Evolutionary conservation across 2,797 vertebrate species (phyloP), one percentile per base, ranked within the genome.

Genomic region (Pteropus rufus): DNA sequence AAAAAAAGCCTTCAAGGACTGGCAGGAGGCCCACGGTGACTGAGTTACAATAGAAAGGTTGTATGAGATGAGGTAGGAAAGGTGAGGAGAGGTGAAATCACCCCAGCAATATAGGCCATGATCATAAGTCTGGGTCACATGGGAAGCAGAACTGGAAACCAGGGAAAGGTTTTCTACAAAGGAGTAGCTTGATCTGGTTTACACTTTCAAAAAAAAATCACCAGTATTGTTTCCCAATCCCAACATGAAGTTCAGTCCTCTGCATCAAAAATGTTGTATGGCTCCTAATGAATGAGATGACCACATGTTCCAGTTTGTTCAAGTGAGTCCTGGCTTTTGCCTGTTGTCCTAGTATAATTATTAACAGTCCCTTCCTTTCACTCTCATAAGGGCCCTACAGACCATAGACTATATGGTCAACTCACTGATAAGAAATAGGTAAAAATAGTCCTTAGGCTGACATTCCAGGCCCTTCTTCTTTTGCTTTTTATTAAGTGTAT

Each of bases 101-200:
- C 1, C 23, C 14, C 3, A 26, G 81, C 11, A 0, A 19, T 56
- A 24, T 1, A 10, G 15, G 29, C 41, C 44, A 34, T 2, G 26
- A 12, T 34, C 9, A 31, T 7, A 72, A 77, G 21, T 19, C 46
- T 70, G 62, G 21, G 67, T 58, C n/a, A 16, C 84, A 76, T 7
- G 10, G 14, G 1, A 88, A 76, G 39, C 21, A 82, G 46, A 54
- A 85, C 0, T 64, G 21, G n/a, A 62, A 91, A 36, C 2, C 14
- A 62, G 44, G 11, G 5, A 80, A 85, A 31, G 73, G 4, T 65
- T 88, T 82, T 26, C 39, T 24, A 29, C 39, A 96, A 69, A 86
- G 29, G 14, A 80, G 11, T 52, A 69, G 36, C 9, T 69, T 19
- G 5, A 86, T 24, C 5, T 62, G 31, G 54, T 73, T 73, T 62